These are phyloP conservation scores for Setipinna tenuifilis DNA, from an alignment of 2,797 vertebrate species.

Conservation along the genomic window DNA sequence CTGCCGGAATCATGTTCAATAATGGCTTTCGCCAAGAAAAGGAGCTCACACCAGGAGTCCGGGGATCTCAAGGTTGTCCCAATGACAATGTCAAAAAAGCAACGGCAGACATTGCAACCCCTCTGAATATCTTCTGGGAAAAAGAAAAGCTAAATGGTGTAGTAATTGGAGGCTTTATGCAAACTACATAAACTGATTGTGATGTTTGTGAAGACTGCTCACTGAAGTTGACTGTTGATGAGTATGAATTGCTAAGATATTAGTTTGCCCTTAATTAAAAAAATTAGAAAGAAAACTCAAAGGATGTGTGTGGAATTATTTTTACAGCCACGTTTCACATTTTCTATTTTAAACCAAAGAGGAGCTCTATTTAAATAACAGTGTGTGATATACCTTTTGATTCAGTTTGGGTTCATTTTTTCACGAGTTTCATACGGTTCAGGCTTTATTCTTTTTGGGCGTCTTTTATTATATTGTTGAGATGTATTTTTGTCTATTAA, in stretches of 20 bases:
- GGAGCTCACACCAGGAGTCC: constrained; percentile 36
- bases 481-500: no score
- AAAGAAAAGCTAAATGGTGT: constrained; percentile 50
- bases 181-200: constrained; percentile 48
- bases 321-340: background rate
- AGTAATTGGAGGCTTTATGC: constrained; percentile 38
- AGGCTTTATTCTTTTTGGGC: background rate
- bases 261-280: background rate
- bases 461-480: background rate
- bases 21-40: constrained; percentile 61
- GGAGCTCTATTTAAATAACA: background rate
- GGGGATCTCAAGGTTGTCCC: constrained; percentile 61
- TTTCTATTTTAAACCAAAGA: background rate
- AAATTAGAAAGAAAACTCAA: background rate
- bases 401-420: background rate
- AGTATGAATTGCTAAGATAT: background rate
- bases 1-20: constrained; percentile 51
- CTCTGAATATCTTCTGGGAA: constrained; percentile 57
- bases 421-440: background rate
- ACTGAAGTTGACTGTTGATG: background rate
- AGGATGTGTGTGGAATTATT: background rate
- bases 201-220: constrained; percentile 50
- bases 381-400: background rate
- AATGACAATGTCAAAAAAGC: constrained; percentile 63
- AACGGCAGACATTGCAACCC: constrained; percentile 52